phyloP scores from a whole-genome alignment of 2,797 vertebrate species.

The Diplodus sargus region DNA sequence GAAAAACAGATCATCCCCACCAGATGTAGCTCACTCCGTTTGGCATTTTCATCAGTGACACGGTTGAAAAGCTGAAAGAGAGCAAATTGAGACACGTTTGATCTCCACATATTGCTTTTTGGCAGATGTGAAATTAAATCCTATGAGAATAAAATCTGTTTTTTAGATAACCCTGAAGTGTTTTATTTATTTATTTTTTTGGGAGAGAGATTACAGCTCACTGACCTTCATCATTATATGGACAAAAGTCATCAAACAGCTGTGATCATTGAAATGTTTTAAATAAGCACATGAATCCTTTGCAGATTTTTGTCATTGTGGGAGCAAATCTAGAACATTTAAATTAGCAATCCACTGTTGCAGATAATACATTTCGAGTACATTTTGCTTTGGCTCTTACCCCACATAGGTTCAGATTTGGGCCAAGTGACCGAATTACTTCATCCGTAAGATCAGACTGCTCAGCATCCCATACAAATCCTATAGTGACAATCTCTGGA shows the following conservation, averaged over 20 bases:
- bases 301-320: background rate
- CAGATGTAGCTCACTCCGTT: conserved; percentile 93
- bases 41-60: conserved; percentile 97
- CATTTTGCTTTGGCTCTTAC: conserved; percentile 76
- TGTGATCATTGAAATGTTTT: background rate
- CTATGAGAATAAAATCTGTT: conserved; percentile 31
- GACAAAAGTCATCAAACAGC: background rate
- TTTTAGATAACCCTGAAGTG: conserved; percentile 3
- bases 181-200: background rate
- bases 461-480: conserved; percentile 97
- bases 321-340: background rate
- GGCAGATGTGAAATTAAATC: conserved; percentile 57
- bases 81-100: conserved; percentile 55
- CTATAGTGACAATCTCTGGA: conserved; percentile 98
- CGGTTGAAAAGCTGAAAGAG: conserved; percentile 94
- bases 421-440: conserved; percentile 91
- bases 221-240: conserved; percentile 1
- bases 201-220: background rate
- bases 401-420: conserved; percentile 93
- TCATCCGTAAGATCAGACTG: conserved; percentile 97
- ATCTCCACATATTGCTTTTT: conserved; percentile 20
- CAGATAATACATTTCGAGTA: background rate
- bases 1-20: conserved; percentile 99
- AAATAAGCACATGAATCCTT: background rate
- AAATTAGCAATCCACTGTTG: no score